phyloP scores from a whole-genome alignment of 2,888 invertebrate genomes.

The Drosophila phalerata region DNA sequence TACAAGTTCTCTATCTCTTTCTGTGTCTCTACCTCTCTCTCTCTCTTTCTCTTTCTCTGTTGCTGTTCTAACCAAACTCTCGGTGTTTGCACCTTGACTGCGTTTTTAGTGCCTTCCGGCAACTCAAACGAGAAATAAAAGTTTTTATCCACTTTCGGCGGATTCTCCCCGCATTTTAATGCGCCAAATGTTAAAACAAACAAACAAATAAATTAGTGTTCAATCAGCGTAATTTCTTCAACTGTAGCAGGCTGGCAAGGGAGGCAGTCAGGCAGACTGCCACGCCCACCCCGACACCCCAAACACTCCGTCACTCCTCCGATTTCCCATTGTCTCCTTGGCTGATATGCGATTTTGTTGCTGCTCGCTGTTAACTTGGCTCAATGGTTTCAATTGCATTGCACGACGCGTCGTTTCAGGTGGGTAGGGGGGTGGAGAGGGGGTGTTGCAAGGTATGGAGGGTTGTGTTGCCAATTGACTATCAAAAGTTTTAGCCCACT shows the following conservation, averaged over 20 bases:
- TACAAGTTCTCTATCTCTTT: neutral
- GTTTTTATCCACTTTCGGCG: constrained; percentile 53
- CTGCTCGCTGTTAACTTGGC: constrained; percentile 41
- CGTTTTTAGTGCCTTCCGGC: constrained; percentile 36
- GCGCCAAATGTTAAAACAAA: constrained; percentile 76
- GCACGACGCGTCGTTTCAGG: neutral
- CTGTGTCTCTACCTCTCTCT: neutral
- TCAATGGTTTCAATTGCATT: constrained; percentile 67
- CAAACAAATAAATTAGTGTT: constrained; percentile 82
- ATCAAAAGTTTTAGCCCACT: constrained; percentile 49
- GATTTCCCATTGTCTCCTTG: constrained; percentile 23
- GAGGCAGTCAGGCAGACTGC: constrained; percentile 6
- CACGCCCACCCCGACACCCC: constrained; percentile 23
- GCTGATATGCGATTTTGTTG: constrained; percentile 37
- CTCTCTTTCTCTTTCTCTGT: neutral
- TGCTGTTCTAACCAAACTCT: neutral
- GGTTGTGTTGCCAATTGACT: constrained; percentile 28
- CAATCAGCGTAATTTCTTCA: constrained; percentile 79
- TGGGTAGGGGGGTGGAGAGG: neutral
- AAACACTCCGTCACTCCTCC: neutral
- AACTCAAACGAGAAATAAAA: constrained; percentile 38
- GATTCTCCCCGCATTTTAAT: constrained; percentile 37
- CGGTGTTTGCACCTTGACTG: constrained; percentile 55
- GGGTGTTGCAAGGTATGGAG: neutral
- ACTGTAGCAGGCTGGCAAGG: constrained; percentile 32